Evolutionary conservation across 2,113 vertebrate species (phyloP), one percentile per base, ranked within the genome.

Genomic region (Tachycineta bicolor): DNA sequence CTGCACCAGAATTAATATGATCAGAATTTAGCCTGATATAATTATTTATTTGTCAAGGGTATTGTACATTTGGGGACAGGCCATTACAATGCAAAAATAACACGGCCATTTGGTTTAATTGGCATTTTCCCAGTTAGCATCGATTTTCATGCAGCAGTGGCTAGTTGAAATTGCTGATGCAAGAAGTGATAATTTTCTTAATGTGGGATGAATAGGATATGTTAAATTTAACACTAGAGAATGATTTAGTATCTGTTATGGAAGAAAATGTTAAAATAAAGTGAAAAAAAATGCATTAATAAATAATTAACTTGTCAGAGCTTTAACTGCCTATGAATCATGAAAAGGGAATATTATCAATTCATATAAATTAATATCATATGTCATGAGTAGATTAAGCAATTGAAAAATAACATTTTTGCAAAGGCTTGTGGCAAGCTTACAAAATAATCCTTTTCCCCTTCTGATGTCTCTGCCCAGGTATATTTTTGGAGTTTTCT

Each of bases 151-250:
- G 62, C 71, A 92, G 53, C 59, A 81, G 33, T 83, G 68, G 16
- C 63, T 71, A 93, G 71, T 10, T 78, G 76, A 87, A 95, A 87
- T 73, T 93, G 71, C 34, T 88, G 64, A 91, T 93, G 69, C 19
- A 91, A 90, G 31, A 93, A 85, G 68, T 58, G 68, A 78, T 94
- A 85, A 88, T 93, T 94, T 86, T 78, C 77, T 90, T 91, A 80
- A 92, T 76, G 41, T 60, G 68, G 65, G 68, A 79, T 71, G 75
- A 96, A 94, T 74, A 89, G 65, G 46, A 58, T 26, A 69, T 88
- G 82, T 90, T 78, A 78, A 75, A 91, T 91, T 76, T 74, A 93
- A 60, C 73, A 64, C 25, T 53, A 83, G 55, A 93, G 25, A 92
- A 87, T 80, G 11, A 90, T 93, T 94, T 70, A 67, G 25, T 80